Evolutionary conservation across 2,888 invertebrate genomes (phyloP), one percentile per base, ranked within the genome.

Genomic region (Conomelus anceps): DNA sequence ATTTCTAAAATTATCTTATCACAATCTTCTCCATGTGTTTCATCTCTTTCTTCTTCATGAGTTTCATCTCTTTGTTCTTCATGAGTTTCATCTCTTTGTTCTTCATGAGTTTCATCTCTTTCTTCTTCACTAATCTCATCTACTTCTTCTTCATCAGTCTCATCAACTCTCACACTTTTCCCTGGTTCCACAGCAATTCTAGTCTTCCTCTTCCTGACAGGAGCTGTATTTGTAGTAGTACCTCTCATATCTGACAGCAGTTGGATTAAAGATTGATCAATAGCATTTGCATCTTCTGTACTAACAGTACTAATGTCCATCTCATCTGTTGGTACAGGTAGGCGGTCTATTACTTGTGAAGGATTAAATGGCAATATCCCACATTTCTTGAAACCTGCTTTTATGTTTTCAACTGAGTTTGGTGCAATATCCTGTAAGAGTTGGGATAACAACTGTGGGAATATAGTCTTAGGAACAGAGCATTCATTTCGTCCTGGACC

Each of bases 321-420:
- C 20, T 13, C 84, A 22, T 20, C 84, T 84, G n/a, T 22, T 84
- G n/a, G 7, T 22, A 22, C n/a, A 22, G 84, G 84, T 84, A 84
- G 22, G 22, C 84, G n/a, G n/a, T 17, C 84, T 9, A 84, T 84
- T 22, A 9, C 84, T 84, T 84, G 22, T 84, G 84, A 84, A 9
- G 84, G 87, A 88, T 90, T 29, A 0, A 90, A 29, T 84, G 89
- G 90, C 23, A 29, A 22, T 85, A 90, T 90, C 22, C 89, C 90
- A 24, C 88, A 89, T 29, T 90, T 90, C 41, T 87, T 88, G 85
- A 90, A 90, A 17, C 89, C 89, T 1, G 89, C 23, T 17, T 85
- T 63, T 22, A 90, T 90, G 85, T 90, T 90, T 22, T 89, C 84
- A 84, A 22, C 84, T 84, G 6, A 6, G n/a, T 84, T 41, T 41